phyloP scores from a whole-genome alignment of 2,797 vertebrate genomes.

The Cyprinodon diabolis region DNA sequence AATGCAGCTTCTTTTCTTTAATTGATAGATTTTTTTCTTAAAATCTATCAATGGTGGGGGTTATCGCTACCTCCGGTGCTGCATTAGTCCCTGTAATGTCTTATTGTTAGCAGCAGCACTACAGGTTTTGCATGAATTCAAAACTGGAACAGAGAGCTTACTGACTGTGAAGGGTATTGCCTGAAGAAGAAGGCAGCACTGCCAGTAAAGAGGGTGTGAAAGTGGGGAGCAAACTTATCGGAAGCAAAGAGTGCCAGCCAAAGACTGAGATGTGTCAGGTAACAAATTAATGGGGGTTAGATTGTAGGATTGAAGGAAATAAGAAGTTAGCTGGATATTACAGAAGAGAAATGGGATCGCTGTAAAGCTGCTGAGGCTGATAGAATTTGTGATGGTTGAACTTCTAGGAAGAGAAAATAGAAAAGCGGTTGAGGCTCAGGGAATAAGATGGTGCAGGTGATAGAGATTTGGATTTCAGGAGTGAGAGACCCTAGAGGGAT shows the following conservation, averaged over 20 bases:
- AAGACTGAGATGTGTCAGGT: constrained; percentile 61
- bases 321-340: constrained; percentile 40
- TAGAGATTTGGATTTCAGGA: constrained; percentile 61
- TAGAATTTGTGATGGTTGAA: constrained; percentile 49
- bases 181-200: constrained; percentile 41
- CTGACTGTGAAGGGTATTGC: constrained; percentile 46
- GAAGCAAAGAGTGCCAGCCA: constrained; percentile 43
- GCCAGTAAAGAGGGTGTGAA: neutral
- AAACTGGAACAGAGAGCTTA: constrained; percentile 51
- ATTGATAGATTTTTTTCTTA: constrained; percentile 60
- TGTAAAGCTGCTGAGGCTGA: constrained; percentile 34
- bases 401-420: constrained; percentile 45
- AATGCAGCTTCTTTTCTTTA: constrained; percentile 58
- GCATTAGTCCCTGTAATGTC: constrained; percentile 59
- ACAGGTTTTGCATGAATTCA: constrained; percentile 65
- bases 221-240: constrained; percentile 29
- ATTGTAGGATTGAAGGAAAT: constrained; percentile 38
- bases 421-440: constrained; percentile 19
- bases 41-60: constrained; percentile 41
- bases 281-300: constrained; percentile 45
- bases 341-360: constrained; percentile 38
- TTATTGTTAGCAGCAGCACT: constrained; percentile 59
- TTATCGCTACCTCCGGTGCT: constrained; percentile 60
- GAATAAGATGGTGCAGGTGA: constrained; percentile 56
- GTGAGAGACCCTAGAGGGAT: constrained; percentile 68